Conservation (phyloP, 2,797 vertebrate genomes). For the Gadopsis bispinosus region DNA sequence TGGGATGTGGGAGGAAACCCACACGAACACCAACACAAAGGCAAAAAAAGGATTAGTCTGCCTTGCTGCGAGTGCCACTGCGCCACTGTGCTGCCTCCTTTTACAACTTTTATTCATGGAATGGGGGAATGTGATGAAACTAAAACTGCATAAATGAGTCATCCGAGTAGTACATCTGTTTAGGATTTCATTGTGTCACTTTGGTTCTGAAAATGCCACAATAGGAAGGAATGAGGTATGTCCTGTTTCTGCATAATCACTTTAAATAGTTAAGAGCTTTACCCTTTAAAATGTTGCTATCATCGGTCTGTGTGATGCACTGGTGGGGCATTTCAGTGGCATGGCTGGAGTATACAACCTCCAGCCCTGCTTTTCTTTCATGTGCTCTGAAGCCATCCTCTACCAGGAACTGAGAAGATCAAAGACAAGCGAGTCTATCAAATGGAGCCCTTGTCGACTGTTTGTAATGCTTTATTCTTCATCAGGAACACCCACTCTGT, state of each 20-base stretch:
- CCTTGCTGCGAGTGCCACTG: conserved; percentile 54
- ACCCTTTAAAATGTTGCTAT: conserved; percentile 62
- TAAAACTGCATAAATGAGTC: conserved; percentile 76
- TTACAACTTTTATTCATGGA: conserved; percentile 75
- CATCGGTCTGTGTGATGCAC: conserved; percentile 16
- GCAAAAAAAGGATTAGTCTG: conserved; percentile 37
- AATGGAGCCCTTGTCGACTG: conserved; percentile 75
- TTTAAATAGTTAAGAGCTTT: conserved; percentile 60
- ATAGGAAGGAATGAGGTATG: conserved; percentile 35
- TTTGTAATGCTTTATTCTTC: conserved; percentile 76
- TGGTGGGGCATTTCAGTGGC: conserved; percentile 54
- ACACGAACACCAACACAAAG: conserved; percentile 27
- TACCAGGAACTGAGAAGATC: conserved; percentile 78
- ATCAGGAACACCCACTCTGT: conserved; percentile 76
- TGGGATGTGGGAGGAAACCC: conserved; percentile 54
- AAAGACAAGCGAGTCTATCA: conserved; percentile 81
- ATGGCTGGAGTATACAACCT: conserved; percentile 63
- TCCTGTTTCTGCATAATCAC: conserved; percentile 63
- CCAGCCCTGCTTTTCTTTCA: conserved; percentile 67
- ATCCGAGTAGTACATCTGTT: conserved; percentile 55
- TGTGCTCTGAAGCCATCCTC: conserved; percentile 70
- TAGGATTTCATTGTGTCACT: conserved; percentile 52
- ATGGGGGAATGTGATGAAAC: conserved; percentile 62
- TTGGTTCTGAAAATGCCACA: conserved; percentile 53
- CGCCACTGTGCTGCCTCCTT: conserved; percentile 43